A percentile compares a stretch with the other conserved stretches of the same genome.
Conservation (phyloP, 2,113 vertebrate species). For the Isurus oxyrinchus region DNA sequence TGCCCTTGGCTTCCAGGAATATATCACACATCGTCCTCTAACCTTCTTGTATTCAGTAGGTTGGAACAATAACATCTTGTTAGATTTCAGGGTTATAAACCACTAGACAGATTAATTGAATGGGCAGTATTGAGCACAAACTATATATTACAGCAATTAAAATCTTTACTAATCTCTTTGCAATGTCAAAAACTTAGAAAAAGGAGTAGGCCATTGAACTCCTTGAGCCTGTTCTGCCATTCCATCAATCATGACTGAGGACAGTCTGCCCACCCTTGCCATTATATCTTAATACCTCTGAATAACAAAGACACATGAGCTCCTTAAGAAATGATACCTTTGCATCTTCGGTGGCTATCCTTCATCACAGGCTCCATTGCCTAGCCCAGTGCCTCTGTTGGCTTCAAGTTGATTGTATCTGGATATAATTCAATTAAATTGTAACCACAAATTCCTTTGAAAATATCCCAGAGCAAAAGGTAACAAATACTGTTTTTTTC, state of each 20-base stretch:
- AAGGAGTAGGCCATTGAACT: neutral
- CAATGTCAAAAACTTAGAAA: neutral
- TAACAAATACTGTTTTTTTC: neutral
- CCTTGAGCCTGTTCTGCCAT: neutral
- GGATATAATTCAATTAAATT: neutral
- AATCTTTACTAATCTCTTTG: neutral
- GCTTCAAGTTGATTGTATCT: neutral
- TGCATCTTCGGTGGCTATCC: neutral
- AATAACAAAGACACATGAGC: neutral
- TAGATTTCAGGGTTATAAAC: neutral
- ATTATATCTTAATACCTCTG: neutral
- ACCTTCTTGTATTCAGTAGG: neutral
- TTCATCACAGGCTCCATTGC: neutral
- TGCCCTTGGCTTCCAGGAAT: neutral
- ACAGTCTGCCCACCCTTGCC: neutral
- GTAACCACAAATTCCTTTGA: neutral
- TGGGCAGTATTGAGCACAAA: neutral
- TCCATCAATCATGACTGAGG: neutral
- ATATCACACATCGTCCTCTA: neutral
- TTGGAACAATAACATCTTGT: neutral
- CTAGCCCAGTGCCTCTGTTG: neutral
- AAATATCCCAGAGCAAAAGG: neutral
- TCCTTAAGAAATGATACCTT: neutral
- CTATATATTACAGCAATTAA: neutral
- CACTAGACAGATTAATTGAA: neutral